Base-by-base conservation (phyloP, 2,888 invertebrate genomes). In the Isotomurus palustris region DNA sequence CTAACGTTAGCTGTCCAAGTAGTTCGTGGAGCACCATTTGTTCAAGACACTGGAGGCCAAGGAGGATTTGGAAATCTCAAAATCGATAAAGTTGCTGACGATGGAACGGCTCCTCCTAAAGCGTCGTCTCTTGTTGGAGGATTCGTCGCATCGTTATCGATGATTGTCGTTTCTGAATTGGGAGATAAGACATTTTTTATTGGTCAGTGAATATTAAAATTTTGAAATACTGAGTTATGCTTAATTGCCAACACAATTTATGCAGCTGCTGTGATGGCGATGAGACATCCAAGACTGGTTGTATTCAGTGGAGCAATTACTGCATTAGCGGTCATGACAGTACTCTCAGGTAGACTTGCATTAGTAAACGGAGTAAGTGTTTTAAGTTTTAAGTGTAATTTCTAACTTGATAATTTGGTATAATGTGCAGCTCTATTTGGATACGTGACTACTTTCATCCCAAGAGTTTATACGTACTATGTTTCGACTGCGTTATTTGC, bases 161-260 rank as follows among this genome's bases (percentile, higher is more conserved):
- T 99, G 68, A 97, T 99, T 72, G 81, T 99, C 59, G 94, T 99
- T 47, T 96, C 96, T 0, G 99, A 99, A 78, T 79, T 99, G 58
- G 97, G 96, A 14, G 97, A 99, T 78, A 99, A 97, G 78, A 99
- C 97, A 10, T 99, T 99, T 80, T 99, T 99, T 79, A 99, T 99
- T 72, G n/a, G n/a, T n/a, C n/a, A n/a, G n/a, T n/a, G n/a, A n/a
- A n/a, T n/a, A n/a, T n/a, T n/a, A n/a, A n/a, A n/a, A n/a, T n/a
- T n/a, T n/a, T n/a, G n/a, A n/a, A n/a, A n/a, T n/a, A n/a, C n/a
- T n/a, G n/a, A n/a, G n/a, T n/a, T n/a, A n/a, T n/a, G n/a, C n/a
- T n/a, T n/a, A n/a, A n/a, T n/a, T n/a, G n/a, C n/a, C n/a, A n/a
- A n/a, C n/a, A n/a, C n/a, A n/a, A n/a, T n/a, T n/a, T n/a, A n/a